phyloP scores from a whole-genome alignment of 2,888 invertebrate genomes.

The Psylliodes chrysocephalus region DNA sequence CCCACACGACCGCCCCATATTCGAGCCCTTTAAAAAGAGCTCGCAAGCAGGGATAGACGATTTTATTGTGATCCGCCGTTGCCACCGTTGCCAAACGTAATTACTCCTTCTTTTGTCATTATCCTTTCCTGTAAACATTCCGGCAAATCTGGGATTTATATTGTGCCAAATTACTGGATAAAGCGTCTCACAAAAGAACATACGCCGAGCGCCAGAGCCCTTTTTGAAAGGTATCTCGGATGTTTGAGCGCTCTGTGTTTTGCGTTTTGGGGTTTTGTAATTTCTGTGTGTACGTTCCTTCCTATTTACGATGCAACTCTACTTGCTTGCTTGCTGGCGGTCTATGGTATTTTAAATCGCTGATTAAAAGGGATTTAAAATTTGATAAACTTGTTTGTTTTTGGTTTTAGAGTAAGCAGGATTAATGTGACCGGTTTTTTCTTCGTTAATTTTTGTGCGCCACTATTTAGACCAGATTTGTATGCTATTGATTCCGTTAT shows the following conservation, averaged over 20 bases:
- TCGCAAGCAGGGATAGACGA: conserved; percentile 27
- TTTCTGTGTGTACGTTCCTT: too few relatives aligned
- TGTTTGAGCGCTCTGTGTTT: neutral
- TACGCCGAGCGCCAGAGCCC: neutral
- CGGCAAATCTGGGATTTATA: conserved; percentile 42
- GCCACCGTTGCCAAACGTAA: conserved; percentile 33
- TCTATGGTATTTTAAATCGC: too few relatives aligned
- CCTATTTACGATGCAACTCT: too few relatives aligned
- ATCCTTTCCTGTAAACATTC: conserved; percentile 41
- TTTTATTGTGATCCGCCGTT: conserved; percentile 35
- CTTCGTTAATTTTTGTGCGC: too few relatives aligned
- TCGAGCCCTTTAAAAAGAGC: neutral
- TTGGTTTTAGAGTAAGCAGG: too few relatives aligned
- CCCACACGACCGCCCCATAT: neutral
- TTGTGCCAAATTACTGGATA: conserved; percentile 36
- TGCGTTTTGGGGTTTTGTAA: too few relatives aligned
- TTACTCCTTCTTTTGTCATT: conserved; percentile 40
- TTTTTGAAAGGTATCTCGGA: conserved; percentile 5
- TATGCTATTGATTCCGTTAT: too few relatives aligned
- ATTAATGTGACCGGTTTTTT: too few relatives aligned
- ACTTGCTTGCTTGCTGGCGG: too few relatives aligned
- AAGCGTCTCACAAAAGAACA: conserved; percentile 32
- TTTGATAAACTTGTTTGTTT: too few relatives aligned
- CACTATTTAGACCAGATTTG: too few relatives aligned
- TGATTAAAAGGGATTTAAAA: too few relatives aligned